Conservation (phyloP, 2,888 invertebrate species). For the Barypeithes pellucidus region DNA sequence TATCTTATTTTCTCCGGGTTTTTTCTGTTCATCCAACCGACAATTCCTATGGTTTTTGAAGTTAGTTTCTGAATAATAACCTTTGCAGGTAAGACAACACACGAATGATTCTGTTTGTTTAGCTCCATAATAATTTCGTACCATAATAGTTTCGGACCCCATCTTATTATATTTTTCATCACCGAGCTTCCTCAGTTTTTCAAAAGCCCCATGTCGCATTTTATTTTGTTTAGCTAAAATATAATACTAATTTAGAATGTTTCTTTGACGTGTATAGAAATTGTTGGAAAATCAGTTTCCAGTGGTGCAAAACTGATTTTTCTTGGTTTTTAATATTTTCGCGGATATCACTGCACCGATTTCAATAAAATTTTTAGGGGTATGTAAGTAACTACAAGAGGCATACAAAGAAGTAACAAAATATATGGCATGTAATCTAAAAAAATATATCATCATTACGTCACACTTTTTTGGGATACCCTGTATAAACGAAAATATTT, state of each 20-base stretch:
- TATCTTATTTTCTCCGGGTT: neutral
- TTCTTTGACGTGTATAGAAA: too few relatives aligned
- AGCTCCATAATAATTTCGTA: neutral
- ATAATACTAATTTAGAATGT: neutral
- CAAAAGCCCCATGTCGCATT: slow-evolving; percentile 14
- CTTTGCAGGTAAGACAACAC: neutral
- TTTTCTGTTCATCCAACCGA: neutral
- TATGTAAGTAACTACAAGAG: too few relatives aligned
- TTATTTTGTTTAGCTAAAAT: neutral
- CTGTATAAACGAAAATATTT: too few relatives aligned
- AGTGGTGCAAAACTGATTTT: too few relatives aligned
- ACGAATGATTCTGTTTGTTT: neutral
- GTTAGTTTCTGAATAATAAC: slow-evolving; percentile 6
- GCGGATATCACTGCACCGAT: too few relatives aligned
- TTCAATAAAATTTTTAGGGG: too few relatives aligned
- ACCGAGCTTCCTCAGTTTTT: slow-evolving; percentile 6
- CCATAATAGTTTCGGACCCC: neutral
- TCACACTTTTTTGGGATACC: too few relatives aligned
- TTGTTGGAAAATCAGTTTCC: too few relatives aligned
- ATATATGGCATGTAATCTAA: too few relatives aligned
- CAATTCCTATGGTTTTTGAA: neutral
- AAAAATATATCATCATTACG: too few relatives aligned
- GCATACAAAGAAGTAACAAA: too few relatives aligned
- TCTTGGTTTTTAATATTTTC: too few relatives aligned
- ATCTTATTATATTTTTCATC: slow-evolving; percentile 14